These are phyloP conservation scores for Athrips mouffetella DNA, from an alignment of 2,888 invertebrate genomes.

Conservation along the genomic window DNA sequence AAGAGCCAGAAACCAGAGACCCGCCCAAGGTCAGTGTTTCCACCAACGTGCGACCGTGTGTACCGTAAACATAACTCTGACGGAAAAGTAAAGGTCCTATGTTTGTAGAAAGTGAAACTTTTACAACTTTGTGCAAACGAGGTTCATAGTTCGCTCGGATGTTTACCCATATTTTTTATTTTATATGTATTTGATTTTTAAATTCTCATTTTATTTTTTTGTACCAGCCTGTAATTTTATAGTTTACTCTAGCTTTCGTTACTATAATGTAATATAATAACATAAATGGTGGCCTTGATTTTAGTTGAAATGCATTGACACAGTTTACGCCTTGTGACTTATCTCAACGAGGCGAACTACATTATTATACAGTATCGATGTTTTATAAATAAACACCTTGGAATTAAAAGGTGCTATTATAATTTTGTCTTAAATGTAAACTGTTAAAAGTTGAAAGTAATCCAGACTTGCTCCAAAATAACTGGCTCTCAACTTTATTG, in stretches of 20 bases:
- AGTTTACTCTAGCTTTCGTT: conserved; percentile 6
- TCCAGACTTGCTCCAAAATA: not conserved
- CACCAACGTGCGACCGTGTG: conserved; percentile 19
- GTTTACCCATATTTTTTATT: not conserved
- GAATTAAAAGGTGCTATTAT: too few species aligned
- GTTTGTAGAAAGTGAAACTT: conserved; percentile 56
- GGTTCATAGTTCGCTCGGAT: conserved; percentile 25
- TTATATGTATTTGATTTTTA: conserved; percentile 29
- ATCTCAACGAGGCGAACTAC: conserved; percentile 23
- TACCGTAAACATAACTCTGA: conserved; percentile 28
- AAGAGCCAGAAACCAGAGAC: too few species aligned
- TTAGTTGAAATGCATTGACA: conserved; percentile 23
- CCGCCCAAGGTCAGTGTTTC: too few species aligned
- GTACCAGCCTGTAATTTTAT: too few species aligned
- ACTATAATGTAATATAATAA: conserved; percentile 9
- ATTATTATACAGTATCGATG: conserved; percentile 18
- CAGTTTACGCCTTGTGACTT: conserved; percentile 22
- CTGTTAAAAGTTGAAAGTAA: too few species aligned
- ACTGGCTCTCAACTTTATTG: not conserved
- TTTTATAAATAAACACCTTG: conserved; percentile 14
- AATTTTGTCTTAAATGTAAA: too few species aligned
- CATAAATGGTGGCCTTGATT: conserved; percentile 18
- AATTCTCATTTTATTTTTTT: too few species aligned
- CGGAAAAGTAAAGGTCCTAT: conserved; percentile 33
- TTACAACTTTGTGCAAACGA: conserved; percentile 49